These are phyloP conservation scores for Orchesellides sinensis DNA, from an alignment of 2,888 invertebrate species.

Conservation along the genomic window DNA sequence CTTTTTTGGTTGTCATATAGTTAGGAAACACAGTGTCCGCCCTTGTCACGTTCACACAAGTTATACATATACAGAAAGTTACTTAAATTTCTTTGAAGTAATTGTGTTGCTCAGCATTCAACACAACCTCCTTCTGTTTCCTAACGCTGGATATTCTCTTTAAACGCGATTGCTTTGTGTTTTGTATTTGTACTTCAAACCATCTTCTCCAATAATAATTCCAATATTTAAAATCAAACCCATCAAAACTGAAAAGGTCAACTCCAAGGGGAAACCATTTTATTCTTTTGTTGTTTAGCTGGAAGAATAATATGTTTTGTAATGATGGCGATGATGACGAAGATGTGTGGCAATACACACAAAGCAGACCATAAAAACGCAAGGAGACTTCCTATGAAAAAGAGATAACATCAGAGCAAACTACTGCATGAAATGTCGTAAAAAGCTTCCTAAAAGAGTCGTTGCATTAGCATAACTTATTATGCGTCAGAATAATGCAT, in stretches of 20 bases:
- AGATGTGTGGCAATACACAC: constrained; percentile 26
- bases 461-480: constrained; percentile 54
- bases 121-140: neutral
- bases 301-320: constrained; percentile 25
- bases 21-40: constrained; percentile 36
- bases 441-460: constrained; percentile 54
- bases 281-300: neutral
- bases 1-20: constrained; percentile 52
- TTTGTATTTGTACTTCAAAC: constrained; percentile 24
- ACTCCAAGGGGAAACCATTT: constrained; percentile 1
- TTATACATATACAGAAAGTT: neutral
- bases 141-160: neutral
- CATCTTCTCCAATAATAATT: constrained; percentile 29
- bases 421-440: constrained; percentile 34
- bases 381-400: constrained; percentile 7
- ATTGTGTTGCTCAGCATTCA: neutral
- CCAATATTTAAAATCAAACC: constrained; percentile 20
- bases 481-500: constrained; percentile 31
- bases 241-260: constrained; percentile 33
- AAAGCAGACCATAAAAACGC: constrained; percentile 7
- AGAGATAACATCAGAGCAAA: neutral
- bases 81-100: neutral
- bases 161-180: neutral
- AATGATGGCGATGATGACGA: constrained; percentile 46
- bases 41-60: constrained; percentile 17